These are phyloP conservation scores for Formicarius rufipectus DNA, from an alignment of 2,113 vertebrate species.

Conservation along the genomic window DNA sequence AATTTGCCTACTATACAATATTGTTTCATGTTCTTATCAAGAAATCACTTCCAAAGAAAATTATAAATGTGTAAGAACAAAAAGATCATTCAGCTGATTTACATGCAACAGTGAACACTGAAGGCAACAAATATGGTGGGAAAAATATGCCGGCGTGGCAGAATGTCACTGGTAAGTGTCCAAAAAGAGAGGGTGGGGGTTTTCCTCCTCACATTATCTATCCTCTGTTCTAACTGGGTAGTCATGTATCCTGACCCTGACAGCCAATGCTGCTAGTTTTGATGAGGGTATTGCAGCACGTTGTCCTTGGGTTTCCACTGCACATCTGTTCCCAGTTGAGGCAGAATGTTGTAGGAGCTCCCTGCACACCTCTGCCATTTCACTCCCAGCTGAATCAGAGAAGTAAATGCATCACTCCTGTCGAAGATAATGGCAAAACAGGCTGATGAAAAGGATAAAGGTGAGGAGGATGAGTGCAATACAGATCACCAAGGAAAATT, in stretches of 20 bases:
- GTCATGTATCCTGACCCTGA: neutral
- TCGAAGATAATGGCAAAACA: neutral
- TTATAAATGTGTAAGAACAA: neutral
- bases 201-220: neutral
- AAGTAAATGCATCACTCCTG: neutral
- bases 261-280: neutral
- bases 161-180: neutral
- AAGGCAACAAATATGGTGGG: neutral
- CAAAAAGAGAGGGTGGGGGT: neutral
- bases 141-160: neutral
- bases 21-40: neutral
- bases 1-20: neutral
- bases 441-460: neutral
- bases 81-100: neutral
- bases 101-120: neutral
- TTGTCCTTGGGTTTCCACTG: neutral
- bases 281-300: neutral
- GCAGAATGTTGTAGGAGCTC: neutral
- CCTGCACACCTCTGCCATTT: neutral
- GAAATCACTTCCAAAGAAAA: neutral
- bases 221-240: neutral
- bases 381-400: neutral
- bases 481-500: neutral
- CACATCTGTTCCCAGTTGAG: neutral
- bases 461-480: neutral